Evolutionary conservation across 1,140 invertebrate species (phyloP).

Genomic region (Drosophila saltans): DNA sequence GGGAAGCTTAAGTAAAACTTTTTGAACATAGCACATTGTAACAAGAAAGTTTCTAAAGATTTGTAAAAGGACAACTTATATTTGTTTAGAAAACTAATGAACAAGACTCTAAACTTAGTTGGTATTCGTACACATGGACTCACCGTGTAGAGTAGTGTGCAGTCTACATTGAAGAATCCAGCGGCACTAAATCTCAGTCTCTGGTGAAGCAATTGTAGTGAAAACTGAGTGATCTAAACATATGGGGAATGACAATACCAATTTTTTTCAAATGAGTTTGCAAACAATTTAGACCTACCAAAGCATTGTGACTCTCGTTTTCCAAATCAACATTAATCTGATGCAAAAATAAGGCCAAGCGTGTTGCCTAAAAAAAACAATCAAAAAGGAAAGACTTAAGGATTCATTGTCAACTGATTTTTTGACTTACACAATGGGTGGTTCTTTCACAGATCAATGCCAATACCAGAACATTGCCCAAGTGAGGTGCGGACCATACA

Average conservation of each 20-base stretch:
- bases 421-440: constrained; percentile 65
- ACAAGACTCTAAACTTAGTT: no score
- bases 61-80: no score
- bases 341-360: constrained; percentile 68
- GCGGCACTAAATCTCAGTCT: constrained; percentile 82
- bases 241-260: no score
- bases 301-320: constrained; percentile 72
- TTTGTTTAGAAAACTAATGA: no score
- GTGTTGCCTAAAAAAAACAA: constrained; percentile 48
- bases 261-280: no score
- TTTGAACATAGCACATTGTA: no score
- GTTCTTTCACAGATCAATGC: constrained; percentile 70
- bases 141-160: constrained; percentile 83
- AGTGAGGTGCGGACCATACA: constrained; percentile 67
- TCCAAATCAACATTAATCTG: constrained; percentile 64
- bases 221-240: constrained; percentile 83
- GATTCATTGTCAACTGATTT: neutral
- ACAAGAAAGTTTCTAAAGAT: no score
- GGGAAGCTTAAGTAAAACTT: no score
- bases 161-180: constrained; percentile 84
- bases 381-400: neutral
- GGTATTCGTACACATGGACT: constrained; percentile 21
- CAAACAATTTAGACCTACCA: constrained; percentile 47
- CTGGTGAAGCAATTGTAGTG: constrained; percentile 84
- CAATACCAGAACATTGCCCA: constrained; percentile 68